These are phyloP conservation scores for Semibalanus balanoides DNA, from an alignment of 1,140 invertebrate species.

Conservation along the genomic window DNA sequence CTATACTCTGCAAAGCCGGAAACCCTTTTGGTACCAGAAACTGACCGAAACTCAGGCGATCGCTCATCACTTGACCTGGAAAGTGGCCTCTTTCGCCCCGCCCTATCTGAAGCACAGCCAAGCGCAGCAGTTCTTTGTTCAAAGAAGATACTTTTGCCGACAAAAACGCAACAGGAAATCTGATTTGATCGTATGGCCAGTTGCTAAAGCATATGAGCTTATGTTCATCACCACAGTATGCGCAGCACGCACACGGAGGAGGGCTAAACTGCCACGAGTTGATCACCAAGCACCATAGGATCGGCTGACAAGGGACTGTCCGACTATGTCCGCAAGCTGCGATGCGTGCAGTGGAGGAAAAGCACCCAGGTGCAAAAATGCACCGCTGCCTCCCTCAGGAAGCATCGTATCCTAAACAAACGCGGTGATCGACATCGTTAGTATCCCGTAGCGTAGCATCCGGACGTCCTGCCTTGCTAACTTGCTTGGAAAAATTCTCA, in stretches of 20 bases:
- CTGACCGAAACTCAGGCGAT: neutral
- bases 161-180: neutral
- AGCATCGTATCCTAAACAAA: neutral
- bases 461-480: neutral
- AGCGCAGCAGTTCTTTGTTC: neutral
- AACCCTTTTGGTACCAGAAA: neutral
- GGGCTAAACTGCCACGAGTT: neutral
- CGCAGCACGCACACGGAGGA: neutral
- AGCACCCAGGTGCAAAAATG: neutral
- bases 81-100: neutral
- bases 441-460: neutral
- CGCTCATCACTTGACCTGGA: neutral
- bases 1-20: neutral
- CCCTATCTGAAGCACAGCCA: neutral
- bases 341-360: neutral
- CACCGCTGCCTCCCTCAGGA: neutral
- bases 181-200: neutral
- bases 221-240: neutral
- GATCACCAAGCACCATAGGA: neutral
- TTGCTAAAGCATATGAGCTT: neutral
- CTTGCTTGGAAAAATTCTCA: neutral
- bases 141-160: neutral
- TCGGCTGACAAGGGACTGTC: neutral
- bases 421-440: neutral
- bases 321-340: neutral